Evolutionary conservation across 2,113 vertebrate genomes (phyloP), one percentile per base, ranked within the genome.

Genomic region (Puffinus mauretanicus): DNA sequence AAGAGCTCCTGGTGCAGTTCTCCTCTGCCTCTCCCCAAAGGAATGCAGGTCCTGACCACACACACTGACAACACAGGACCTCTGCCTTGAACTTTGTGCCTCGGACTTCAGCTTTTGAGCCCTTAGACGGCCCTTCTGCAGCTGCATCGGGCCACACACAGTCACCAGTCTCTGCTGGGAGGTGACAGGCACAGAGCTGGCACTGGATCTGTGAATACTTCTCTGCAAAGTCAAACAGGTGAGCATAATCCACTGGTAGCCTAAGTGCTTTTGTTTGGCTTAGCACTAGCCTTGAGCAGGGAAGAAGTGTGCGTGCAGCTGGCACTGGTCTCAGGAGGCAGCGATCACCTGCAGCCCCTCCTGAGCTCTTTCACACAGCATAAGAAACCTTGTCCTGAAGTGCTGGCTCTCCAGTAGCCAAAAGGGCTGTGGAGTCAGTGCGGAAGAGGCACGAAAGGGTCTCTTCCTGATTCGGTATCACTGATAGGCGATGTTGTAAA

Each of bases 121-220:
- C 79, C 79, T 79, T 21, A 32, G 46, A 55, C 10, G 22, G 85
- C 51, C 57, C 49, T 82, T 70, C 71, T 81, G 80, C 88, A 92
- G 88, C 91, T 94, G 86, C 82, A 49, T 77, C 65, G 51, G 90
- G 61, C 94, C 88, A 90, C 93, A 65, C 79, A n/a, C 78, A 66
- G 91, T 30, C 7, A 1, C 29, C 26, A 6, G 66, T 40, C 46
- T 67, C 32, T 62, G 71, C 76, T 49, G 82, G 75, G 58, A 93
- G 88, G 62, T 61, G 88, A 67, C 75, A 36, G 75, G 75, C 73
- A 79, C 75, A 79, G 52, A 87, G 44, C 51, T 91, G 81, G 69
- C 84, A 26, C 65, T 64, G 65, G n/a, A 4, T 64, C 29, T 82
- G 51, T 76, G 77, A 78, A 18, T 19, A 7, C 17, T 29, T 71